Evolutionary conservation across 1,140 invertebrate species (phyloP), one percentile per base, ranked within the genome.

Genomic region (Catajapyx aquilonaris): DNA sequence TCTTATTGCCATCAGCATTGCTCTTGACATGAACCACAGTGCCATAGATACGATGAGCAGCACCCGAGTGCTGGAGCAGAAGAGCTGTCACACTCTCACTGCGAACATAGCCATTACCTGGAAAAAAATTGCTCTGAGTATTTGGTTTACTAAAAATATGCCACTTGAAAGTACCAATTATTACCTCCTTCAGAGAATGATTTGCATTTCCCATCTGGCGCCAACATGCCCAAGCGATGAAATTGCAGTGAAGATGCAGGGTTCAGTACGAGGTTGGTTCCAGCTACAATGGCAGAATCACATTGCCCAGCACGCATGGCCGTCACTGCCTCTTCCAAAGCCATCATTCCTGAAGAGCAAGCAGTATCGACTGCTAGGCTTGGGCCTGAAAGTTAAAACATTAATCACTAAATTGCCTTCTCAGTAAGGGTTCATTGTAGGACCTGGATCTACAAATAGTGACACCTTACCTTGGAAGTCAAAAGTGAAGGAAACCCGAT

Each of bases 401-500:
- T 20, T 20, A 17, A 35, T 20, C 4, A 17, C 34, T 30, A 10
- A 9, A 28, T 28, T 28, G 9, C n/a, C 25, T 9, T 10, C 9
- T 28, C 9, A 28, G n/a, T n/a, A n/a, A 28, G n/a, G 9, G 9
- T 28, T n/a, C 9, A 10, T 10, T 28, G 9, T 28, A 10, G 9
- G 25, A 28, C n/a, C 25, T 28, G 9, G 25, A 28, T 28, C n/a
- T 28, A n/a, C n/a, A n/a, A n/a, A n/a, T n/a, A n/a, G n/a, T n/a
- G n/a, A n/a, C n/a, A n/a, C n/a, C 21, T 38, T 42, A 61, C 66
- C 68, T 51, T 62, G 76, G 40, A 94, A 83, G 49, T 96, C 87
- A 60, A 94, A 96, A 7, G 86, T 79, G 60, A 77, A 97, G 0
- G 88, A 95, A 22, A 97, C 69, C 50, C 93, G 71, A 56, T 97